Evolutionary conservation across 2,888 invertebrate species (phyloP), one percentile per base, ranked within the genome.

Genomic region (Balanococcus diminutus): DNA sequence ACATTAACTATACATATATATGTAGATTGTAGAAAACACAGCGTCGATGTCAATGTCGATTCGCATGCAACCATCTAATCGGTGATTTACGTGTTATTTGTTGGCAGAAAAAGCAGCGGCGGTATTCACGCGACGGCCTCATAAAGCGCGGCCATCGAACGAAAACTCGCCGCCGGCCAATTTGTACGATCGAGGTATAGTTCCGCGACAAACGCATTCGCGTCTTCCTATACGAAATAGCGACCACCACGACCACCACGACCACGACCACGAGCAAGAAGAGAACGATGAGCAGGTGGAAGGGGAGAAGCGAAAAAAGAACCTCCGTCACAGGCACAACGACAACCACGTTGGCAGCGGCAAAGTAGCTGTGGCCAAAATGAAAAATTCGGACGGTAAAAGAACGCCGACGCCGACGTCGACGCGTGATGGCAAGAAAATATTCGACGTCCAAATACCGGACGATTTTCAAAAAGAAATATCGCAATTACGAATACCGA

Each of bases 381-480:
- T 25, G 9, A 61, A 61, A 0, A 61, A 8, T 19, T 22, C 9
- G 2, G 3, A 6, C 32, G 14, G 28, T 11, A 72, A 32, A 16
- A 25, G 25, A 25, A 6, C 22, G 1, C 22, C 11, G 5, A 56
- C 6, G 6, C 4, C 4, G 4, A 56, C 6, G 19, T 4, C 4
- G 4, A 11, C 31, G 1, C 31, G 28, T 31, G 8, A n/a, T 32
- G 25, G 25, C 3, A 32, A 72, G 8, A 67, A 28, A 6, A 2
- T 28, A 8, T 9, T 31, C 67, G 28, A 67, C 9, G 25, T 28
- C 9, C 32, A 72, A 25, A 75, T 84, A 11, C 83, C 83, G 9
- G 16, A 39, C 16, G 84, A 84, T 19, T 72, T 84, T 3, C 72
- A 75, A 72, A 67, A 56, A 25, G 84, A 84, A 75, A 84, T 84